Base-by-base conservation (phyloP, 1,140 invertebrate genomes). In the Dolichoris vasculosae region DNA sequence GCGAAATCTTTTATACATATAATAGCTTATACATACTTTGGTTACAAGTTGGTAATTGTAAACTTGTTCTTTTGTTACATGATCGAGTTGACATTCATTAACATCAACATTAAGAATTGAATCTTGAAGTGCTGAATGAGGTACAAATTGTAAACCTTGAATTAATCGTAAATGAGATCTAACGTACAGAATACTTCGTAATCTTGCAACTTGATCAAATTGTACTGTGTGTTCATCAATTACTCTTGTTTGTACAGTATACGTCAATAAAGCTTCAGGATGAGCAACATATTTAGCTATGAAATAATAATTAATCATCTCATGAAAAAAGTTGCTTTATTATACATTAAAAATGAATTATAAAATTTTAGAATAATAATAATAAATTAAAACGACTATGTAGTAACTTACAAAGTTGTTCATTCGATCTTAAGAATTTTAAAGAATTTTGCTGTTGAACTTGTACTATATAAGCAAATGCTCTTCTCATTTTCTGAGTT, bases 121-220 rank as follows among this genome's bases (percentile, higher is more conserved):
- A 30, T 89, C 81, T 26, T 87, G 69, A 3, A 95, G 80, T 0
- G 93, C 90, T 0, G 94, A 94, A 0, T 89, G 86, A 6, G 90
- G 87, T 30, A 95, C 87, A 87, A 90, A 91, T 77, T 94, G 91
- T 3, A 95, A 85, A 11, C 94, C 93, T 88, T 92, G 92, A 51
- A 95, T 90, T 51, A 92, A 89, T 79, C 94, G 83, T 32, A 92
- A 86, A 63, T 83, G 88, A 0, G 90, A 67, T 40, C 91, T 88
- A 30, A 92, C 76, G 79, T 90, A 91, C 13, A 69, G 82, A 0
- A 91, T 88, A 13, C 88, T 88, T 71, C 89, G 82, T 1, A 92
- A 35, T 85, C 90, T 88, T 30, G 87, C 82, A 13, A 89, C 26
- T 35, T 84, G 73, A 51, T 90, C 89, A 1, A 88, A 81, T 40